These are phyloP conservation scores for Nebria brevicollis DNA, from an alignment of 2,888 invertebrate species.

Conservation along the genomic window DNA sequence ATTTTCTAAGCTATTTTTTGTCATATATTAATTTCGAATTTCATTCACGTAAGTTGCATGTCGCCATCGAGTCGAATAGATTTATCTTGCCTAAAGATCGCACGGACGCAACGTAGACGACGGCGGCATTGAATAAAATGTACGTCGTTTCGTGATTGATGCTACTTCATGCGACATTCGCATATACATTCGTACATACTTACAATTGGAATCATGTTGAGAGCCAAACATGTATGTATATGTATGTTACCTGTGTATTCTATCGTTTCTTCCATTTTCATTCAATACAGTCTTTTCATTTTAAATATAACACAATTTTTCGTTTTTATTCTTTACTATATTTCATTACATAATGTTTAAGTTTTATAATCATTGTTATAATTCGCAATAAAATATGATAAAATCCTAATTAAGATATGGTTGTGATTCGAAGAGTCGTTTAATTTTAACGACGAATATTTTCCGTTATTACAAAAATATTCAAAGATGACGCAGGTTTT, in stretches of 20 bases:
- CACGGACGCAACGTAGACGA: background rate
- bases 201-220: background rate
- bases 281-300: background rate
- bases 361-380: background rate
- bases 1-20: background rate
- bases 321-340: background rate
- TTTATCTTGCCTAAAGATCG: background rate
- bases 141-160: background rate
- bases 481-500: conserved; percentile 34
- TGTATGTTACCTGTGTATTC: background rate
- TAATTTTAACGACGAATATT: conserved; percentile 32
- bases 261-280: background rate
- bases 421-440: background rate
- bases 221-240: background rate
- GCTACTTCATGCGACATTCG: background rate
- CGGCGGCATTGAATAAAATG: background rate
- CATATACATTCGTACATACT: too few relatives aligned
- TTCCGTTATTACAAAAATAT: conserved; percentile 29
- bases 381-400: conserved; percentile 13
- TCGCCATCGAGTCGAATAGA: conserved; percentile 1
- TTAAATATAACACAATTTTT: background rate
- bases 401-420: background rate
- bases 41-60: background rate
- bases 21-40: background rate
- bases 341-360: background rate